phyloP scores from a whole-genome alignment of 1,140 invertebrate genomes.

The Holcopasites calliopsidis region DNA sequence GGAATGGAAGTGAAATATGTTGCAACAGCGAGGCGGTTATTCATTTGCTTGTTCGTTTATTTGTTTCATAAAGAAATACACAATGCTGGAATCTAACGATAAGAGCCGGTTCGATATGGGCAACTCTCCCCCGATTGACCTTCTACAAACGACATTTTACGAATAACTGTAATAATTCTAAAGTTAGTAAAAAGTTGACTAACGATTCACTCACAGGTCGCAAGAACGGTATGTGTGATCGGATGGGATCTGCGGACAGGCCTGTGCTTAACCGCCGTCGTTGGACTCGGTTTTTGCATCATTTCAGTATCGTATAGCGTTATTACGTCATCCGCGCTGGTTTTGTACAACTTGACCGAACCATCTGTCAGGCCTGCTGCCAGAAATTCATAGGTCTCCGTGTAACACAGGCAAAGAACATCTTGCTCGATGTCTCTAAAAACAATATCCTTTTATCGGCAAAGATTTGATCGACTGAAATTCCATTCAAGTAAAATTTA shows the following conservation, averaged over 20 bases:
- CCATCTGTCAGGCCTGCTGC: constrained; percentile 82
- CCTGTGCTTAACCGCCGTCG: constrained; percentile 82
- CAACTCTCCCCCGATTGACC: too few relatives aligned
- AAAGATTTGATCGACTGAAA: neutral
- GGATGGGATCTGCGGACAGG: constrained; percentile 81
- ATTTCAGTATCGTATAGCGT: constrained; percentile 80
- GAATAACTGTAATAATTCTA: too few relatives aligned
- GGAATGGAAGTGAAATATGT: too few relatives aligned
- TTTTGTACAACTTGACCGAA: constrained; percentile 79
- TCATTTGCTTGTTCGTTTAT: too few relatives aligned
- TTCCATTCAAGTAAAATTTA: neutral
- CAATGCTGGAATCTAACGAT: too few relatives aligned
- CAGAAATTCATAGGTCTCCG: constrained; percentile 80
- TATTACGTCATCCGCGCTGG: constrained; percentile 71
- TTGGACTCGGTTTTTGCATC: constrained; percentile 78
- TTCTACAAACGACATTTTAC: too few relatives aligned
- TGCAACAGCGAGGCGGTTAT: too few relatives aligned
- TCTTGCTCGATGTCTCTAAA: constrained; percentile 79
- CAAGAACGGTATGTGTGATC: constrained; percentile 79
- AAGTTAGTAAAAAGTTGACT: too few relatives aligned
- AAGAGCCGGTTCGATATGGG: too few relatives aligned
- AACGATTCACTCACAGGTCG: constrained; percentile 79
- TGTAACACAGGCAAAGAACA: constrained; percentile 82
- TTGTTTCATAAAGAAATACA: too few relatives aligned
- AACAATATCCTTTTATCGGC: constrained; percentile 41